Evolutionary conservation across 2,113 vertebrate genomes (phyloP).

Genomic region (Larimichthys crocea): DNA sequence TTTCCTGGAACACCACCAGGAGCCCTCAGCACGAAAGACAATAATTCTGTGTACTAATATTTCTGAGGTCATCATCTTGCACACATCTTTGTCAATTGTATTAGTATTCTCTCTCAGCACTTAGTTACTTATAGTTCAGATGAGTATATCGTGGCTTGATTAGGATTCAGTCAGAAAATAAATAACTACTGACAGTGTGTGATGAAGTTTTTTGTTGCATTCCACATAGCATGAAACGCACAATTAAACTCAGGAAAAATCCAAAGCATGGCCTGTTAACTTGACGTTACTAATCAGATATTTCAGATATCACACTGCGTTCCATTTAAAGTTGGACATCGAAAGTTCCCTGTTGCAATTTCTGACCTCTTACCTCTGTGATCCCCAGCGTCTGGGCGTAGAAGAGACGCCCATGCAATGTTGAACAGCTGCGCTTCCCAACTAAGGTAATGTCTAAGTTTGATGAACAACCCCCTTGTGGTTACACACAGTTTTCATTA

Average conservation of each 20-base stretch:
- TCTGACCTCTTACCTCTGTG: slow-evolving; percentile 33
- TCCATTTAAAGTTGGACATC: neutral
- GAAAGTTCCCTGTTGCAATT: neutral
- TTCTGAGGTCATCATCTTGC: slow-evolving; percentile 63
- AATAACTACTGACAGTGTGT: no score
- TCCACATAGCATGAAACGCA: neutral
- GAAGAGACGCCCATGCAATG: slow-evolving; percentile 30
- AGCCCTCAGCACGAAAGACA: slow-evolving; percentile 54
- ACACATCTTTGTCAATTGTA: slow-evolving; percentile 58
- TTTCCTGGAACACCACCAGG: slow-evolving; percentile 71
- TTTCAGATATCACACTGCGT: neutral
- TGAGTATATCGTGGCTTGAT: slow-evolving; percentile 3
- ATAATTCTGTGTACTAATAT: slow-evolving; percentile 47
- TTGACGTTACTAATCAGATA: neutral
- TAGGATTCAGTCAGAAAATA: slow-evolving; percentile 24
- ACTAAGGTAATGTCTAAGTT: slow-evolving; percentile 4
- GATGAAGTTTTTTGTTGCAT: neutral
- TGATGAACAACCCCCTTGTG: slow-evolving; percentile 16
- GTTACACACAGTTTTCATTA: slow-evolving; percentile 13
- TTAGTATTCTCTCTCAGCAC: slow-evolving; percentile 31
- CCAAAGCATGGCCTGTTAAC: neutral
- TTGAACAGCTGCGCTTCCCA: slow-evolving; percentile 37
- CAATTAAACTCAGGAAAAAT: neutral
- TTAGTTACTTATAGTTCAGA: neutral
- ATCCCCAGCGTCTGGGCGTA: slow-evolving; percentile 16